Base-by-base conservation (phyloP, 1,140 invertebrate species). In the Panonychus citri region DNA sequence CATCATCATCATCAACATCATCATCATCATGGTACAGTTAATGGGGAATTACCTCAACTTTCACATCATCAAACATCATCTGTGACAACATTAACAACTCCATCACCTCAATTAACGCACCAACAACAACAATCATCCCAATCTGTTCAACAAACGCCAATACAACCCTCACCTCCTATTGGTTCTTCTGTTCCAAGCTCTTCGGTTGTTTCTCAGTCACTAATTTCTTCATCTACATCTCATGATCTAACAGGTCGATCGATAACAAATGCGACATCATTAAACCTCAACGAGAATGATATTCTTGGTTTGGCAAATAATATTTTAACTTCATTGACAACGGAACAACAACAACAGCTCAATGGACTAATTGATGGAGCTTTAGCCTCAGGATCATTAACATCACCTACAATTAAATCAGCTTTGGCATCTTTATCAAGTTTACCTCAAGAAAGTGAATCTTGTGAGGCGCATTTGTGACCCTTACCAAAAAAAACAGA, bases 281-380 rank as follows among this genome's bases (percentile, higher is more conserved):
- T 54, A 27, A 54, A 54, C 34, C 28, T 40, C 10, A 42, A 24
- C 39, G 53, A 42, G 15, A 54, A 24, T 26, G 54, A 55, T 27
- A 55, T 48, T 25, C 19, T 50, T 2, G 55, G 43, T 26, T 37
- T 56, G 19, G 42, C 55, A n/a, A 50, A 37, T 37, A 49, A 49
- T 17, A 39, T 54, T 54, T 37, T 56, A 12, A 28, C n/a, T 13
- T 37, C 42, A 24, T 39, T 56, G 24, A 56, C 55, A 12, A 56
- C 28, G 13, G 55, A 56, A 51, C 55, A 56, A 40, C 42, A 49
- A 26, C 43, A 56, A 56, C 43, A 56, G 26, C 28, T 56, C 10
- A 56, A 56, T 37, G 55, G 55, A 42, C 25, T 56, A 19, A 56
- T 56, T 50, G 55, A 56, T 50, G 55, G 43, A 21, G 46, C 55